These are phyloP conservation scores for Phocoena sinus DNA, from an alignment of 2,113 vertebrate genomes.

Conservation along the genomic window DNA sequence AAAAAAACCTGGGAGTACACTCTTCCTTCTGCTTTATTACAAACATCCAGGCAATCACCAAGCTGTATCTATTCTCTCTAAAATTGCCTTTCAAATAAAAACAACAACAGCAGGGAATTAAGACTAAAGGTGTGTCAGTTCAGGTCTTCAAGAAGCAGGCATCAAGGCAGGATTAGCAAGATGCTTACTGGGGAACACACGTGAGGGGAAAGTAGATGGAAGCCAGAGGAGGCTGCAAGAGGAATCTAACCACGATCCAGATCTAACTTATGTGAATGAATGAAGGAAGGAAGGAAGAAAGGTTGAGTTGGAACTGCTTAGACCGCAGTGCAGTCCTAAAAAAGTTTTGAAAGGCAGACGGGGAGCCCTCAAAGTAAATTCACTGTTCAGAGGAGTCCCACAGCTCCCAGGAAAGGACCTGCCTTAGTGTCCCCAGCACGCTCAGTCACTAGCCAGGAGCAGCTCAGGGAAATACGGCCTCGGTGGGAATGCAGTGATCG, in stretches of 20 bases:
- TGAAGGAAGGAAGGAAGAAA: neutral
- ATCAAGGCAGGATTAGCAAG: neutral
- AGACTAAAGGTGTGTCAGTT: neutral
- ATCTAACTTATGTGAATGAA: neutral
- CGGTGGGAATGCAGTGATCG: neutral
- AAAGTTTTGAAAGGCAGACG: neutral
- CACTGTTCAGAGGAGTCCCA: neutral
- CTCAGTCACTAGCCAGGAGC: neutral
- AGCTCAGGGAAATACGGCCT: neutral
- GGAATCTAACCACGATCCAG: neutral
- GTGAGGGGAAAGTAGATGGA: neutral
- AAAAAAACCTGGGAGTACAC: neutral
- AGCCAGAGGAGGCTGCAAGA: neutral
- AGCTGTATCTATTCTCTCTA: neutral
- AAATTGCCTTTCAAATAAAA: constrained; percentile 2
- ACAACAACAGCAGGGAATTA: neutral
- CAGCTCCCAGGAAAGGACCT: neutral
- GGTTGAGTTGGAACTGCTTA: neutral
- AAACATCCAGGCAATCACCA: neutral
- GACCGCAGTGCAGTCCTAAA: neutral
- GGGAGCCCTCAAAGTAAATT: neutral
- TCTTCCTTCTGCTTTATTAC: neutral
- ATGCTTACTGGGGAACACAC: neutral
- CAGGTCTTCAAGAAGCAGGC: neutral
- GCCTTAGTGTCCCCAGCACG: too few species aligned